phyloP scores from a whole-genome alignment of 2,888 invertebrate species.

The Tromatobia lineatoria region DNA sequence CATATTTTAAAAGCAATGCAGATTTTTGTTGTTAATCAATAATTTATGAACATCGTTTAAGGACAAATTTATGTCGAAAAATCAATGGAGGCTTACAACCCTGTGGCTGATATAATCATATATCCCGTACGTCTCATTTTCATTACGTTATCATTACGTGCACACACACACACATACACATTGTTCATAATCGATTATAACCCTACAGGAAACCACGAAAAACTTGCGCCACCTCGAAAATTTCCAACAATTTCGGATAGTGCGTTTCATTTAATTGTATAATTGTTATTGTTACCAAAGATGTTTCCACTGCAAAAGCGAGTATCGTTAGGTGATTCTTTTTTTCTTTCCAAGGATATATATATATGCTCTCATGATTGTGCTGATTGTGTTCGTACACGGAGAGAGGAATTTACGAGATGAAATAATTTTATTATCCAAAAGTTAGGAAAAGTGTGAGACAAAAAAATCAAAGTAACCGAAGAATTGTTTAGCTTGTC shows the following conservation, averaged over 20 bases:
- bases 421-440: not conserved
- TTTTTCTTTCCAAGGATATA: slow-evolving; percentile 47
- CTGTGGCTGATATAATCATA: slow-evolving; percentile 1
- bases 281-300: slow-evolving; percentile 61
- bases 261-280: slow-evolving; percentile 63
- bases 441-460: slow-evolving; percentile 37
- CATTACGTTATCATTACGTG: slow-evolving; percentile 17
- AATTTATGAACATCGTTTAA: too few relatives aligned
- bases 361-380: slow-evolving; percentile 7
- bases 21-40: too few relatives aligned
- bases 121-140: slow-evolving; percentile 26
- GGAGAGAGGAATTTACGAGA: slow-evolving; percentile 52
- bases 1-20: too few relatives aligned
- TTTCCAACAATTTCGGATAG: slow-evolving; percentile 52
- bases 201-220: slow-evolving; percentile 25
- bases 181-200: slow-evolving; percentile 33
- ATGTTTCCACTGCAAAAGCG: slow-evolving; percentile 56
- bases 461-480: slow-evolving; percentile 34
- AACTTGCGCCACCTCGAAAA: slow-evolving; percentile 14
- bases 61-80: too few relatives aligned
- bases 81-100: not conserved
- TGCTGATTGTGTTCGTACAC: slow-evolving; percentile 58
- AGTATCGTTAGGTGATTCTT: slow-evolving; percentile 35
- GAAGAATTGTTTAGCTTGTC: slow-evolving; percentile 57
- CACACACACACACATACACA: slow-evolving; percentile 11